These are phyloP conservation scores for Aphodius sticticus DNA, from an alignment of 2,888 invertebrate species.

Conservation along the genomic window DNA sequence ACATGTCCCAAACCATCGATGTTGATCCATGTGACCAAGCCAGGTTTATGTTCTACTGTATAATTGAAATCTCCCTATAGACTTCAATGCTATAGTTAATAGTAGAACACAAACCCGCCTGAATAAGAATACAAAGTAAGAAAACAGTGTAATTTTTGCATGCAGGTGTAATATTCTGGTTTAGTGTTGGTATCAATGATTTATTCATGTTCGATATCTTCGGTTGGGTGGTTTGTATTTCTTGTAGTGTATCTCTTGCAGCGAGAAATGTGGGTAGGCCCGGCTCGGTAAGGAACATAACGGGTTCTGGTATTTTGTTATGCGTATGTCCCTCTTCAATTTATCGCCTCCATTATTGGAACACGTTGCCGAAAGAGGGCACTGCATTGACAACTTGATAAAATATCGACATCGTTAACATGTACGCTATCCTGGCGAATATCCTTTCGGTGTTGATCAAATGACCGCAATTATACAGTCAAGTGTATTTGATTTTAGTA, in stretches of 20 bases:
- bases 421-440: not conserved
- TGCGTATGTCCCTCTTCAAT: not conserved
- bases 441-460: not conserved
- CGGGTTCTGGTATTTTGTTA: not conserved
- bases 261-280: slow-evolving; percentile 4
- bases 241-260: not conserved
- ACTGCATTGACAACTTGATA: not conserved
- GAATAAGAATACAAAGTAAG: too few relatives aligned
- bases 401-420: not conserved
- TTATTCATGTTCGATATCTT: too few relatives aligned
- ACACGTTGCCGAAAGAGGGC: slow-evolving; percentile 4
- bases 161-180: too few relatives aligned
- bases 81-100: too few relatives aligned
- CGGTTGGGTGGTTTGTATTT: not conserved
- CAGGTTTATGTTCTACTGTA: too few relatives aligned
- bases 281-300: not conserved
- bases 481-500: not conserved
- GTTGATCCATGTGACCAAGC: not conserved
- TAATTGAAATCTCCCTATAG: too few relatives aligned
- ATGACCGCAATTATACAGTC: not conserved
- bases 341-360: not conserved
- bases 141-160: too few relatives aligned
- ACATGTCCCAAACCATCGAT: not conserved
- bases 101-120: too few relatives aligned
- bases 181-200: too few relatives aligned